Base-by-base conservation (phyloP, 2,888 invertebrate genomes). In the Melikaiella ostensackeni region DNA sequence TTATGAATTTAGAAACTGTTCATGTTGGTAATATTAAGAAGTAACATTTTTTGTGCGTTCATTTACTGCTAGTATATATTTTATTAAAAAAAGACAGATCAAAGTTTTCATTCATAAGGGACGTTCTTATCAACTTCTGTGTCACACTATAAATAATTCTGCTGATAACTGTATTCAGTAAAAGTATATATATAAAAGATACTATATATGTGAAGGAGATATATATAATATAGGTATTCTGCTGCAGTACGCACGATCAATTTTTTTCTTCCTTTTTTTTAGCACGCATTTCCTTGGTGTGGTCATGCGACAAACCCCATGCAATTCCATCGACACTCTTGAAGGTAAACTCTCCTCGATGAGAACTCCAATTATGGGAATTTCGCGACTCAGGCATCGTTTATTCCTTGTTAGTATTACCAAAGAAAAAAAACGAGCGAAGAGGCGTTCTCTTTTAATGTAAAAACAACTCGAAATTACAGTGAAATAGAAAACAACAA, bases 281-380 rank as follows among this genome's bases (percentile, higher is more conserved):
- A n/a, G n/a, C 11, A 13, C 0, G 4, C 1, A 38, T 38, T 50
- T 50, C 50, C 9, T 50, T 50, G 2, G 50, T 7, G 46, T n/a
- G 46, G n/a, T n/a, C 13, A 50, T n/a, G 8, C 50, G 50, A 50
- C n/a, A n/a, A 19, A 50, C n/a, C 50, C n/a, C n/a, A 50, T 50
- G 50, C 50, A 50, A 16, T 50, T 50, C n/a, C 50, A 50, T 50
- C 50, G n/a, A 50, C 50, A 55, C 50, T 50, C 50, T 55, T 55
- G 50, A 55, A 55, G 50, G 50, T 55, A 55, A 55, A 55, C 3
- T 50, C 50, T 50, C 50, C n/a, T 21, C 50, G 50, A 55, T 55
- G 50, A 55, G 50, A 55, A 55, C 9, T 55, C 50, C 50, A 55
- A 55, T 21, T 55, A 55, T 21, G 50, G 50, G 50, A 55, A 55